These are phyloP conservation scores for Eupsilia transversa DNA, from an alignment of 2,888 invertebrate genomes.

Conservation along the genomic window DNA sequence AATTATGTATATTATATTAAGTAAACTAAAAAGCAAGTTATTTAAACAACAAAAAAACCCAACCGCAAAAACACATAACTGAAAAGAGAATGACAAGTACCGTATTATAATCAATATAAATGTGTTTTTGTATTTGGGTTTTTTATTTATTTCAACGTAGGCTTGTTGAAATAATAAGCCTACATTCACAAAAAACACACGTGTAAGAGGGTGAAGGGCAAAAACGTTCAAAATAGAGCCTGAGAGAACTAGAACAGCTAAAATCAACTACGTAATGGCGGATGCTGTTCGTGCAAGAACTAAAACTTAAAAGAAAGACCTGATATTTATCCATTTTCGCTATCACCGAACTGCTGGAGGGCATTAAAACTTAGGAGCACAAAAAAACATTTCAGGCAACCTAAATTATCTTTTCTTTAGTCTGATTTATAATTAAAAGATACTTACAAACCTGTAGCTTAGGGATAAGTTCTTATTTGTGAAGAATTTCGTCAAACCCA, in stretches of 20 bases:
- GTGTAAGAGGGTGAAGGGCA: no score
- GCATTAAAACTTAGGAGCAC: not conserved
- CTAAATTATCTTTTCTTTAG: constrained; percentile 2
- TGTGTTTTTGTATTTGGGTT: no score
- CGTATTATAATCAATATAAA: no score
- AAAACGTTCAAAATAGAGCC: not conserved
- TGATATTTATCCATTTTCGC: not conserved
- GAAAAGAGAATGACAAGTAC: no score
- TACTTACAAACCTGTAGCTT: constrained; percentile 52
- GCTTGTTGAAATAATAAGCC: not conserved
- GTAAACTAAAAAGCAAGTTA: no score
- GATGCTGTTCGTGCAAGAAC: not conserved
- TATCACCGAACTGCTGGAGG: not conserved
- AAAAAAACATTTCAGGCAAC: not conserved
- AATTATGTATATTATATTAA: no score
- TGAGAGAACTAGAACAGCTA: not conserved
- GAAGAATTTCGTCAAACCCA: constrained; percentile 4
- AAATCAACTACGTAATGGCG: not conserved
- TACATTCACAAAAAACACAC: not conserved
- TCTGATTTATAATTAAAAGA: constrained; percentile 34
- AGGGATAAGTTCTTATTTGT: constrained; percentile 24
- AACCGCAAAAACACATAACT: no score
- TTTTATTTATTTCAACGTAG: constrained; percentile 5
- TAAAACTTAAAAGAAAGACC: not conserved
- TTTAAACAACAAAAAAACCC: no score